Evolutionary conservation across 2,113 vertebrate species (phyloP).

Genomic region (Lathamus discolor): DNA sequence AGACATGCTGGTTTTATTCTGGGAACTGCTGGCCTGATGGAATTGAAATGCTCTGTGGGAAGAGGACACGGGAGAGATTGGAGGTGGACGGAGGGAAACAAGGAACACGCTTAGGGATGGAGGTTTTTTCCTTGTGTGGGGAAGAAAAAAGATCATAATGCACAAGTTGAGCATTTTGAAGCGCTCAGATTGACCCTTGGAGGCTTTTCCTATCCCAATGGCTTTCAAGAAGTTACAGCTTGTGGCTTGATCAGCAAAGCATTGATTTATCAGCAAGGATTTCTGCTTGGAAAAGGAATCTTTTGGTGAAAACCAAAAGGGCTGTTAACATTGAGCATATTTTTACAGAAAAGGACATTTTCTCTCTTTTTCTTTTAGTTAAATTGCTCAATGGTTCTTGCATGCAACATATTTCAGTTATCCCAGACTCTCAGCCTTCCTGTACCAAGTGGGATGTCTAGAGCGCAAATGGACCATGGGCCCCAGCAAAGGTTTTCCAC

Average conservation of each 20-base stretch:
- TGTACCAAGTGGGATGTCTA: neutral
- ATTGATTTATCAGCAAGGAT: neutral
- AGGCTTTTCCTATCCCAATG: neutral
- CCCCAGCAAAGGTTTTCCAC: neutral
- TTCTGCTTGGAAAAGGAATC: neutral
- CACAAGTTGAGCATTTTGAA: neutral
- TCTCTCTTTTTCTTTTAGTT: neutral
- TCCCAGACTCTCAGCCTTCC: neutral
- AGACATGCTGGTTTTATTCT: constrained; percentile 10
- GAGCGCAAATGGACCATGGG: neutral
- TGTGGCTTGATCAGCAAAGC: neutral
- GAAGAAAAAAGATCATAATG: neutral
- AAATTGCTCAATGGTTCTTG: neutral
- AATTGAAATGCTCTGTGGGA: neutral
- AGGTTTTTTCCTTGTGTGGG: neutral
- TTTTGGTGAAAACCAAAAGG: neutral
- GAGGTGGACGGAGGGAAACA: neutral
- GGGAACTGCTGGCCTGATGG: neutral
- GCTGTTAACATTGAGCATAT: neutral
- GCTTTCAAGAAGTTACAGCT: neutral
- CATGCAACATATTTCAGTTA: neutral
- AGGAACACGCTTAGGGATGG: neutral
- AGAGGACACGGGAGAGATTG: neutral
- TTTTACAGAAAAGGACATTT: neutral
- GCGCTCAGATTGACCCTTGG: neutral